A percentile compares a stretch with the other conserved stretches of the same genome.
Evolutionary conservation across 2,888 invertebrate species (phyloP).

Genomic region (Agrilus mali): DNA sequence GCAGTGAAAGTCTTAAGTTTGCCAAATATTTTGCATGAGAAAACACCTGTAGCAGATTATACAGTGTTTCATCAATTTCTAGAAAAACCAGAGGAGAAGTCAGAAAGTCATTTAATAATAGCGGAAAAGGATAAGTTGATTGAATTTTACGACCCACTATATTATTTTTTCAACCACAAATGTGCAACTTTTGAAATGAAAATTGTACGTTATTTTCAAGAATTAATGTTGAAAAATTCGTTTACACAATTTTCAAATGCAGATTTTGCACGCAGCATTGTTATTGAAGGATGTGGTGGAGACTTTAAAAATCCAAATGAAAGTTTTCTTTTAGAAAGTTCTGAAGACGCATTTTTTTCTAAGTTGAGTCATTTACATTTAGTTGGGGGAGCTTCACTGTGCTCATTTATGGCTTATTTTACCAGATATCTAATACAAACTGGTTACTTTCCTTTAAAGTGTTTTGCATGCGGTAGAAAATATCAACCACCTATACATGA

Average conservation of each 20-base stretch:
- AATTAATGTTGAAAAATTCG: conserved; percentile 35
- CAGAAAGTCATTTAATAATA: conserved; percentile 41
- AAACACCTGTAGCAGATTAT: conserved; percentile 40
- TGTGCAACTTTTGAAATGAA: conserved; percentile 61
- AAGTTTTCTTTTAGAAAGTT: conserved; percentile 48
- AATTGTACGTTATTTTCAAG: conserved; percentile 39
- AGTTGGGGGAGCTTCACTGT: conserved; percentile 60
- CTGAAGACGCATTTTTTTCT: conserved; percentile 37
- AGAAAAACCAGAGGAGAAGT: conserved; percentile 26
- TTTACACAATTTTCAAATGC: conserved; percentile 59
- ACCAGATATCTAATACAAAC: conserved; percentile 52
- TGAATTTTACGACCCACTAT: conserved; percentile 44
- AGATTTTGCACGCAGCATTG: conserved; percentile 62
- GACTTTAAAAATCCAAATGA: conserved; percentile 41
- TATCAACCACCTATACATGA: conserved; percentile 41
- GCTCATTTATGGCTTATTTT: conserved; percentile 61
- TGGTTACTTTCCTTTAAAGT: conserved; percentile 52
- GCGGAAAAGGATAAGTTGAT: conserved; percentile 41
- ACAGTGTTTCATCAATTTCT: conserved; percentile 20
- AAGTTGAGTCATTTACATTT: conserved; percentile 54
- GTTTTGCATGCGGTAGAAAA: conserved; percentile 57
- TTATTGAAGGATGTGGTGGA: conserved; percentile 61
- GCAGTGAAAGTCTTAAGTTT: conserved; percentile 49
- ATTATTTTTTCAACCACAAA: conserved; percentile 51
- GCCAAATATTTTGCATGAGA: conserved; percentile 55